Percentiles rank a stretch among this genome's conserved stretches.
phyloP scores from a whole-genome alignment of 2,113 vertebrate species.

The Solea senegalensis region DNA sequence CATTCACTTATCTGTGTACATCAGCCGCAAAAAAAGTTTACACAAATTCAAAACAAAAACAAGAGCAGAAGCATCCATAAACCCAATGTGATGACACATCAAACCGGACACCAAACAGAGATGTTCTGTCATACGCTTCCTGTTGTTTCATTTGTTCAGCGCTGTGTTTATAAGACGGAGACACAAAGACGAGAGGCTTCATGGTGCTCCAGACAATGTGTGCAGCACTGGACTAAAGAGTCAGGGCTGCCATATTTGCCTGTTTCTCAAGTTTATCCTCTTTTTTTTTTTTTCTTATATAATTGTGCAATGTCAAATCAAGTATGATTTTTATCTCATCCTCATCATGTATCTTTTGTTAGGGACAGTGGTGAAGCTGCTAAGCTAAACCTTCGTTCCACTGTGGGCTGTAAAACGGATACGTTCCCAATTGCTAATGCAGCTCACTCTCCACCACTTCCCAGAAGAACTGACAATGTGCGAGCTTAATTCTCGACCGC shows the following conservation, averaged over 20 bases:
- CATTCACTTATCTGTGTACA: conserved; percentile 82
- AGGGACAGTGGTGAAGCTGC: background rate
- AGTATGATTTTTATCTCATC: too few species aligned
- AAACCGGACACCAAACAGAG: conserved; percentile 75
- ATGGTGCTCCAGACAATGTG: conserved; percentile 38
- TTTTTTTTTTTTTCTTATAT: background rate
- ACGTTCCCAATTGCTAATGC: conserved; percentile 27
- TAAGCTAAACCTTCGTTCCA: conserved; percentile 11
- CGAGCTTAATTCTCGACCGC: background rate
- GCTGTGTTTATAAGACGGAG: conserved; percentile 71
- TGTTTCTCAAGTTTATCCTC: background rate
- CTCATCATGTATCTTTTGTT: too few species aligned
- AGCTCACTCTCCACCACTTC: conserved; percentile 8
- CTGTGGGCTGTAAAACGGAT: conserved; percentile 15
- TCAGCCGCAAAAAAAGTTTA: conserved; percentile 78
- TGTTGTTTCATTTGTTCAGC: conserved; percentile 75
- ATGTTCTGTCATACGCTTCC: conserved; percentile 76
- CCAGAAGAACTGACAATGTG: conserved; percentile 13
- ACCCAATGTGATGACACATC: conserved; percentile 75
- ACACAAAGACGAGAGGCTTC: conserved; percentile 63
- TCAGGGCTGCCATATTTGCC: background rate
- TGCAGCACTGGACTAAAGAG: conserved; percentile 6
- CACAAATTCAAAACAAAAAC: conserved; percentile 82
- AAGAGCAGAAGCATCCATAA: conserved; percentile 73
- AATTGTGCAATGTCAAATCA: background rate